phyloP scores from a whole-genome alignment of 2,113 vertebrate genomes.

The Stictonetta naevosa region DNA sequence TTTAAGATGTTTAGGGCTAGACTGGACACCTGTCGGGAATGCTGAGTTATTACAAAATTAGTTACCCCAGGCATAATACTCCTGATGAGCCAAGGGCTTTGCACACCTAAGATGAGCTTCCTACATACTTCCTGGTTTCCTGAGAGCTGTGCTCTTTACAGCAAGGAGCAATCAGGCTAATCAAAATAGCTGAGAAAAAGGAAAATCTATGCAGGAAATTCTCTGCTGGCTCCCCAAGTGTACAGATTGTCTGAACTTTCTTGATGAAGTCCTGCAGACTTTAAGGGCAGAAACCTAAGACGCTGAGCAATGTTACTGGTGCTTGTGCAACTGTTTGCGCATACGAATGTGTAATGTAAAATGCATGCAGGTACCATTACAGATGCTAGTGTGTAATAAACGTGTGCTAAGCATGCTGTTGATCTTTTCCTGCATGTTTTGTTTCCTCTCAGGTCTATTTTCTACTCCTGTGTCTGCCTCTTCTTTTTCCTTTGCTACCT shows the following conservation, averaged over 20 bases:
- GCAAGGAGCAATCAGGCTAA: neutral
- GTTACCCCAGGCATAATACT: neutral
- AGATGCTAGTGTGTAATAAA: neutral
- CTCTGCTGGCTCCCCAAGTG: neutral
- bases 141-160: neutral
- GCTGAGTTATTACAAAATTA: neutral
- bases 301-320: neutral
- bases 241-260: fast-evolving
- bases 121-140: neutral
- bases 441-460: neutral
- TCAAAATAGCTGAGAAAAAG: neutral
- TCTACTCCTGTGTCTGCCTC: neutral
- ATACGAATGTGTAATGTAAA: neutral
- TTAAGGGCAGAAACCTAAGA: neutral
- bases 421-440: neutral
- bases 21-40: neutral
- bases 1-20: neutral
- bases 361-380: neutral
- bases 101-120: neutral
- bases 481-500: neutral
- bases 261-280: neutral
- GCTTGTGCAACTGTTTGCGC: neutral
- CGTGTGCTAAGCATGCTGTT: neutral
- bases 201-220: neutral
- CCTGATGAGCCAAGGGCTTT: neutral